Base-by-base conservation (phyloP, 2,888 invertebrate species). In the Microctonus aethiopoides region DNA sequence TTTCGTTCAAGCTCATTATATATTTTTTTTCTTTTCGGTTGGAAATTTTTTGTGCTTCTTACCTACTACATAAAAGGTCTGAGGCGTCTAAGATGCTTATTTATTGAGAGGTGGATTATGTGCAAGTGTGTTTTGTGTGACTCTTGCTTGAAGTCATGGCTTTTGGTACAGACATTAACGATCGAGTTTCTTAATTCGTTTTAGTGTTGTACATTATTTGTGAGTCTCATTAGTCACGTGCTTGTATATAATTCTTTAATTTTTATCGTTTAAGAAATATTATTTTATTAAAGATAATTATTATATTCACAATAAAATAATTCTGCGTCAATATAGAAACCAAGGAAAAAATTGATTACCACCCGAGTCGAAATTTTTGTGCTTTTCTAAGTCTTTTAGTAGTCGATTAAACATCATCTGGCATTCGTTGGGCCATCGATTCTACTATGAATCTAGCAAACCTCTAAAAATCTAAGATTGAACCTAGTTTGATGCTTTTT, bases 171-270 rank as follows among this genome's bases (percentile, higher is more conserved):
- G 73, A 74, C 75, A 70, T 75, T 78, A 79, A 77, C 76, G 75
- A 77, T 75, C 75, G 73, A 71, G 70, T 70, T 74, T 75, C 71
- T 72, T 78, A 78, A 79, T 77, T 79, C 76, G 78, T 76, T 76
- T 22, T 75, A 77, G 72, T 71, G 59, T 72, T 62, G 64, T 22
- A 46, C 59, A 63, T 60, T 63, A 56, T 69, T 61, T 64, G 54
- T 20, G 13, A 51, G 68, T 66, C 78, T 75, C 75, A 76, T 77
- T 77, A 76, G 76, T 72, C 72, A 67, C 65, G 71, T 73, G 72
- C 78, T 78, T 76, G 74, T 77, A 77, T 75, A 77, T 78, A 79
- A 79, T 78, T 78, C 72, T 71, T 72, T 76, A 72, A 79, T 79
- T 77, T 77, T 70, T 69, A 61, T 70, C 71, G 72, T 70, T 73